phyloP scores from a whole-genome alignment of 2,888 invertebrate species.

The Habrosyne pyritoides region DNA sequence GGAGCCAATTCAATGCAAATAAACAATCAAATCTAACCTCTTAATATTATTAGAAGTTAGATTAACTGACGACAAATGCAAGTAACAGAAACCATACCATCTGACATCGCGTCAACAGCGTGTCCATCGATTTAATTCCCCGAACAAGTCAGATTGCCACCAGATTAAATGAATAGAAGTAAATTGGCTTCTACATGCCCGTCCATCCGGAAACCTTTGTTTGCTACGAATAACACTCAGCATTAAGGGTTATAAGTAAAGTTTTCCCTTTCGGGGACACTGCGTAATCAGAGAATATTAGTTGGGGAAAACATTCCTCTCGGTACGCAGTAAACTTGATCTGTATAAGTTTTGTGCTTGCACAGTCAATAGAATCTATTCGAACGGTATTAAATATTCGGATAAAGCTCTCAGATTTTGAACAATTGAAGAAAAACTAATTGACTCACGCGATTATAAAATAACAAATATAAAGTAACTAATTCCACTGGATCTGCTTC shows the following conservation, averaged over 20 bases:
- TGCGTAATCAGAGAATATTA: slow-evolving; percentile 26
- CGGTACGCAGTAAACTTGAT: neutral
- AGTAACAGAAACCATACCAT: no score
- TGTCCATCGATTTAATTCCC: neutral
- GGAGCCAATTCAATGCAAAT: no score
- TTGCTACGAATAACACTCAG: slow-evolving; percentile 26
- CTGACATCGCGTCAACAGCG: no score
- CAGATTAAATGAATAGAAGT: neutral
- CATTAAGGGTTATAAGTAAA: slow-evolving; percentile 19
- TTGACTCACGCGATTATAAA: no score
- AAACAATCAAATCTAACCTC: no score
- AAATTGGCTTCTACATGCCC: neutral
- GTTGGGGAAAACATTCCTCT: slow-evolving; percentile 22
- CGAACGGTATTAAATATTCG: neutral
- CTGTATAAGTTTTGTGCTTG: neutral
- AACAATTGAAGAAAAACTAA: no score
- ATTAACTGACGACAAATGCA: no score
- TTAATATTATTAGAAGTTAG: no score
- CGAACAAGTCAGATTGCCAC: neutral
- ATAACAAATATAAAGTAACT: no score
- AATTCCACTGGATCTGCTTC: no score
- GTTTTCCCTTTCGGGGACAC: slow-evolving; percentile 3
- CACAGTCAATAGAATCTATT: neutral
- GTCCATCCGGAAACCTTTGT: neutral
- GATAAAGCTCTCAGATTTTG: no score